Evolutionary conservation across 2,888 invertebrate species (phyloP).

Genomic region (Azorinus chamasolen): DNA sequence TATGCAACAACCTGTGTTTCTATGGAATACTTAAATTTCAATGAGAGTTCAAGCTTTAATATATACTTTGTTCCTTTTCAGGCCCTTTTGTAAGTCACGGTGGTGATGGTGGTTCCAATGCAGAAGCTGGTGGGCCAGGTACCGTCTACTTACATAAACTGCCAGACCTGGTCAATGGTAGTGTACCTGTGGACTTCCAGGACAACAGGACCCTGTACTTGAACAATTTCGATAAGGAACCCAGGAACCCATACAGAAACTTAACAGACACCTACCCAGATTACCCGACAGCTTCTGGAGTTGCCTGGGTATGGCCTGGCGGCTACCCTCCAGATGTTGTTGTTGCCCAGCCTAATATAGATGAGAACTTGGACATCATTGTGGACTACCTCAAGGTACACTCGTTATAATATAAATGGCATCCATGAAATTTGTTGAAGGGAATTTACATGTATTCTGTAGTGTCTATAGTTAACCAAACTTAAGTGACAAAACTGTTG

Average conservation of each 20-base stretch:
- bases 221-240: slow-evolving; percentile 64
- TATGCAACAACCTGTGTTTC: no score
- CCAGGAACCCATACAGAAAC: slow-evolving; percentile 50
- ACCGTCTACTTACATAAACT: slow-evolving; percentile 75
- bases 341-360: slow-evolving; percentile 24
- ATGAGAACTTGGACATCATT: no score
- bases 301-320: slow-evolving; percentile 71
- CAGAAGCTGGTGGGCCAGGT: slow-evolving; percentile 76
- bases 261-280: slow-evolving; percentile 56
- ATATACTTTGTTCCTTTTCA: no score
- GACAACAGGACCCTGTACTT: slow-evolving; percentile 73
- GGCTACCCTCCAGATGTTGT: slow-evolving; percentile 64
- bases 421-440: no score
- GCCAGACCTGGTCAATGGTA: slow-evolving; percentile 45
- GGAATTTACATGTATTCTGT: no score
- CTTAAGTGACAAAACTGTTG: no score
- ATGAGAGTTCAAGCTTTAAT: no score
- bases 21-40: no score
- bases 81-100: slow-evolving; percentile 70
- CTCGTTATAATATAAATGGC: no score
- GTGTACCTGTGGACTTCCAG: slow-evolving; percentile 42
- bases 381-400: no score
- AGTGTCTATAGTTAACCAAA: no score
- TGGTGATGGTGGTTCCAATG: slow-evolving; percentile 63
- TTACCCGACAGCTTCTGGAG: slow-evolving; percentile 51